These are phyloP conservation scores for Eretmocerus hayati DNA, from an alignment of 2,888 invertebrate genomes.

Conservation along the genomic window DNA sequence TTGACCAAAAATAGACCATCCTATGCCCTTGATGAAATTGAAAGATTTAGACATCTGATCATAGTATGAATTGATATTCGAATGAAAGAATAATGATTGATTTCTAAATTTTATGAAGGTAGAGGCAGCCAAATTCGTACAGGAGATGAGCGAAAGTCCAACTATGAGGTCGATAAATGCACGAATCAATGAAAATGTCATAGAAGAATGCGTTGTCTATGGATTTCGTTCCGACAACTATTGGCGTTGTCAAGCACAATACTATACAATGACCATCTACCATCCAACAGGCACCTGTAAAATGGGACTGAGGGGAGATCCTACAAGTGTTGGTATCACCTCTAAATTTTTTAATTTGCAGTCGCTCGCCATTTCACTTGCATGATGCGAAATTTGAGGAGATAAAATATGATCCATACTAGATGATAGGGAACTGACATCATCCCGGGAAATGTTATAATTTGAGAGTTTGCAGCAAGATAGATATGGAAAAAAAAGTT, in stretches of 20 bases:
- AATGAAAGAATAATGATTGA: neutral
- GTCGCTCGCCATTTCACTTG: no score
- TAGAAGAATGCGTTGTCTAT: constrained; percentile 60
- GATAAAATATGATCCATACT: no score
- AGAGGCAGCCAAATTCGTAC: constrained; percentile 67
- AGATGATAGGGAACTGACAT: no score
- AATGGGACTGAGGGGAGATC: constrained; percentile 63
- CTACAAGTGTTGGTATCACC: constrained; percentile 51
- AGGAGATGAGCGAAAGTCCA: constrained; percentile 55
- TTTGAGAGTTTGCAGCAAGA: no score
- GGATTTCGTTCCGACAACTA: constrained; percentile 66
- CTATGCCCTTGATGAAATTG: no score
- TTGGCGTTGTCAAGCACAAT: constrained; percentile 67
- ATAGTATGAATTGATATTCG: neutral
- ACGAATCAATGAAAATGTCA: constrained; percentile 57
- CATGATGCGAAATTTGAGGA: no score
- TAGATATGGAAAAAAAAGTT: no score
- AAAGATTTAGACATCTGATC: no score
- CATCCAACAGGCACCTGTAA: constrained; percentile 77
- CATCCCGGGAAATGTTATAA: no score
- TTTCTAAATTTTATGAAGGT: constrained; percentile 43
- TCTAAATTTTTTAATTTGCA: no score
- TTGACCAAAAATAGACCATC: no score
- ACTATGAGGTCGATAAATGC: constrained; percentile 57
- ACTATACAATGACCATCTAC: constrained; percentile 73